Percentiles rank a stretch among this genome's conserved stretches.
These are phyloP conservation scores for Grantiella picta DNA, from an alignment of 2,113 vertebrate genomes.

Conservation along the genomic window DNA sequence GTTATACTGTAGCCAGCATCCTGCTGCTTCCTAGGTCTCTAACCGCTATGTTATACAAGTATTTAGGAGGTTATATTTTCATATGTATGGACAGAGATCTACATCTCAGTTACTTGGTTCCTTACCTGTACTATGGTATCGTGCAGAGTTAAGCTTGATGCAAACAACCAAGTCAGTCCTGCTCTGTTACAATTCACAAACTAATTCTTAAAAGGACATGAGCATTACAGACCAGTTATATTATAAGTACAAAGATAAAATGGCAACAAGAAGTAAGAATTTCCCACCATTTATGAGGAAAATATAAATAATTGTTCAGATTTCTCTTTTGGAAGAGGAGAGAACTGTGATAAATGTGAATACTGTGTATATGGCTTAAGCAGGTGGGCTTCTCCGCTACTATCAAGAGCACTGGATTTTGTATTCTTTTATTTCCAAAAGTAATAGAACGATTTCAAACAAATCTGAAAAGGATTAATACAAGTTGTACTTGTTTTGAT, in stretches of 20 bases:
- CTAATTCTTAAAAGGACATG: neutral
- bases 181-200: neutral
- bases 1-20: neutral
- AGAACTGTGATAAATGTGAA: neutral
- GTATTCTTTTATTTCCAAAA: neutral
- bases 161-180: rapidly evolving
- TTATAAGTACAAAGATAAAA: neutral
- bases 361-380: neutral
- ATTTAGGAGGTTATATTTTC: neutral
- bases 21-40: neutral
- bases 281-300: neutral
- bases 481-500: neutral
- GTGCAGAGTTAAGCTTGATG: neutral
- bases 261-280: neutral
- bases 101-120: neutral
- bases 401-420: neutral
- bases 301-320: neutral
- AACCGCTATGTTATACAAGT: neutral
- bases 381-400: neutral
- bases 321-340: neutral
- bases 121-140: neutral
- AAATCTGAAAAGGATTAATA: neutral
- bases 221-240: neutral
- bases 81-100: neutral
- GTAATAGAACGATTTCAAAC: neutral